phyloP scores from a whole-genome alignment of 2,888 invertebrate species.

The Lordiphosa andalusiaca region DNA sequence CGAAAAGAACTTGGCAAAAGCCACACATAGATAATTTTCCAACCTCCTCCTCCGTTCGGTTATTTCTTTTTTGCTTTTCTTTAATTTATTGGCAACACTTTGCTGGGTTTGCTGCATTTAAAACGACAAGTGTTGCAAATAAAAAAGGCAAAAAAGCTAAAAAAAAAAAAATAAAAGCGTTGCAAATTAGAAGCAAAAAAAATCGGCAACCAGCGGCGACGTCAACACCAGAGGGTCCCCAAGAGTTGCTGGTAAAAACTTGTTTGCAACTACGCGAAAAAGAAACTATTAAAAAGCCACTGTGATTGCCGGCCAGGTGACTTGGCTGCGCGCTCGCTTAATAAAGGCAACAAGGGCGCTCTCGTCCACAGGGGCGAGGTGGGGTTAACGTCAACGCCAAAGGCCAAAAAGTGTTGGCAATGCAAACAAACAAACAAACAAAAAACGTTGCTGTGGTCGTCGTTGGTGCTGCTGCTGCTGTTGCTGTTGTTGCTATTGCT shows the following conservation, averaged over 20 bases:
- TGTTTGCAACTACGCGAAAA: conserved; percentile 46
- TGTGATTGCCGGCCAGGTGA: conserved; percentile 63
- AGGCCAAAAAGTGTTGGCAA: conserved; percentile 73
- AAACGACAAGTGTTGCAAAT: conserved; percentile 74
- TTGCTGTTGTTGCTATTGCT: conserved; percentile 34
- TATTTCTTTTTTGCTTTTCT: conserved; percentile 32
- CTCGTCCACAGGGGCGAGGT: conserved; percentile 18
- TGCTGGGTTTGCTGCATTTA: conserved; percentile 61
- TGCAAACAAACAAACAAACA: conserved; percentile 65
- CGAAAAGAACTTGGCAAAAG: conserved; percentile 30
- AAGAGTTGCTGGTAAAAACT: conserved; percentile 48
- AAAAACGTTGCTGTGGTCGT: conserved; percentile 46
- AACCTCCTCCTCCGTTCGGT: conserved; percentile 7
- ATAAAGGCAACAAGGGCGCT: conserved; percentile 59
- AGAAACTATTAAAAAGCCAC: conserved; percentile 61
- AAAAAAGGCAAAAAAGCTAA: conserved; percentile 57
- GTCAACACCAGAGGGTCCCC: conserved; percentile 56
- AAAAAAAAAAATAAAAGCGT: conserved; percentile 71
- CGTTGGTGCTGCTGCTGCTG: conserved; percentile 8
- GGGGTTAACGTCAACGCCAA: conserved; percentile 70
- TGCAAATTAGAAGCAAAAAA: conserved; percentile 65
- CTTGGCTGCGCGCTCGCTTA: conserved; percentile 59
- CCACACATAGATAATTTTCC: conserved; percentile 34
- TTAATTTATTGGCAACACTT: conserved; percentile 74
- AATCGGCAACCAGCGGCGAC: conserved; percentile 44